A percentile compares a stretch with the other conserved stretches of the same genome.
Conservation (phyloP, 2,888 invertebrate species). For the Agriopis leucophaearia region DNA sequence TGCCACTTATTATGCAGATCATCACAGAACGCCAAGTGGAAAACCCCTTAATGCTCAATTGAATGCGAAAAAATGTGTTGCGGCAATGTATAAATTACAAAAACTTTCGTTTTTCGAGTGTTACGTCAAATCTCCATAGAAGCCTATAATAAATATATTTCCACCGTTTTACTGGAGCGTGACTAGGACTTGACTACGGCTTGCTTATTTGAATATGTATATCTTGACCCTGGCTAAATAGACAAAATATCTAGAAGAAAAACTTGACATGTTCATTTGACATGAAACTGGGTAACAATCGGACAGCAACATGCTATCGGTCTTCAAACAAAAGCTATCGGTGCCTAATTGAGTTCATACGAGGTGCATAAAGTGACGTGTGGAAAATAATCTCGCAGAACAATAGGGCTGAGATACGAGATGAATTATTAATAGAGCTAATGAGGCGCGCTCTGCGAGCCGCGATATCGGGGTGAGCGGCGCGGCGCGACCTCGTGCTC, state of each 20-base stretch:
- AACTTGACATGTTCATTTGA: too few species aligned
- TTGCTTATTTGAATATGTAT: too few species aligned
- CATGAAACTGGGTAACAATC: too few species aligned
- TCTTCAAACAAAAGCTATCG: too few species aligned
- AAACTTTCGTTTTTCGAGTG: too few species aligned
- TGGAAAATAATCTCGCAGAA: conserved; percentile 75
- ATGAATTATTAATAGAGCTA: conserved; percentile 84
- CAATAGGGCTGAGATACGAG: conserved; percentile 78
- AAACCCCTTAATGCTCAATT: conserved; percentile 2
- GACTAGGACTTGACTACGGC: too few species aligned
- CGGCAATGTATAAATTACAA: background rate
- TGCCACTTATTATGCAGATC: background rate
- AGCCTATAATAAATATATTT: too few species aligned
- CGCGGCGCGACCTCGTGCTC: conserved; percentile 82
- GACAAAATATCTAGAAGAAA: too few species aligned
- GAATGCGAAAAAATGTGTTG: background rate
- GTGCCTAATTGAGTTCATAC: conserved; percentile 49
- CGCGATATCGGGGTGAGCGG: conserved; percentile 82
- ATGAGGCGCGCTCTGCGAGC: conserved; percentile 70
- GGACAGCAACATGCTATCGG: too few species aligned
- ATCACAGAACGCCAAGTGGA: background rate
- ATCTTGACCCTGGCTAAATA: too few species aligned
- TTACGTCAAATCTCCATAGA: too few species aligned
- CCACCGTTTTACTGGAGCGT: too few species aligned
- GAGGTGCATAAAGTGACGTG: conserved; percentile 55